Conservation (phyloP, 1,140 invertebrate species). For the Hyles vespertilio region DNA sequence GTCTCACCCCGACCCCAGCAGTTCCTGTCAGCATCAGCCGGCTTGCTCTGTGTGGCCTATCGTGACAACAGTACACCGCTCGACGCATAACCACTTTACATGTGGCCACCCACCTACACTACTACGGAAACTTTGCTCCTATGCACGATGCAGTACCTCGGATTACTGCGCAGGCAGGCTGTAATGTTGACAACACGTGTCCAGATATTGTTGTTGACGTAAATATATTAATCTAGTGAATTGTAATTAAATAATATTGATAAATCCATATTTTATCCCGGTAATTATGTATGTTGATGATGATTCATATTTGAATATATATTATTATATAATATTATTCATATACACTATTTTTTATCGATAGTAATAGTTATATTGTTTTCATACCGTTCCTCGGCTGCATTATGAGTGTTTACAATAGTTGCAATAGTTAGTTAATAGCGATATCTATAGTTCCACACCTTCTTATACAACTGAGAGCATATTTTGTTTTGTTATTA, state of each 20-base stretch:
- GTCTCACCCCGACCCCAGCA: constrained; percentile 25
- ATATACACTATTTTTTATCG: constrained; percentile 66
- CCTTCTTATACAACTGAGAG: constrained; percentile 58
- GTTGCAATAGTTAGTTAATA: constrained; percentile 60
- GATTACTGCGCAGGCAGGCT: constrained; percentile 24
- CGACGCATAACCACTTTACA: neutral
- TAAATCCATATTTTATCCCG: constrained; percentile 57
- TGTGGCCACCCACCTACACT: too few relatives aligned
- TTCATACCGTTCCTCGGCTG: constrained; percentile 57
- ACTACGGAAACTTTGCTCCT: too few relatives aligned
- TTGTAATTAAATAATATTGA: constrained; percentile 60
- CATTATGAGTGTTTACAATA: constrained; percentile 45
- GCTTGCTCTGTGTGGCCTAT: neutral
- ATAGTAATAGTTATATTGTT: constrained; percentile 69
- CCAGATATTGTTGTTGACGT: constrained; percentile 61
- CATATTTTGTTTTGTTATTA: constrained; percentile 69
- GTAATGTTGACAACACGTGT: constrained; percentile 38
- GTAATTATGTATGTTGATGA: constrained; percentile 53
- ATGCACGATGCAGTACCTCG: neutral
- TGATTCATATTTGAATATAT: constrained; percentile 51
- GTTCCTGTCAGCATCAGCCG: constrained; percentile 19
- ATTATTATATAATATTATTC: constrained; percentile 59
- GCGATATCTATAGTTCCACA: constrained; percentile 53
- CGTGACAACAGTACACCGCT: neutral
- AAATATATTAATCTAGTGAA: constrained; percentile 66